Base-by-base conservation (phyloP, 2,113 vertebrate species). In the Danionella cerebrum region DNA sequence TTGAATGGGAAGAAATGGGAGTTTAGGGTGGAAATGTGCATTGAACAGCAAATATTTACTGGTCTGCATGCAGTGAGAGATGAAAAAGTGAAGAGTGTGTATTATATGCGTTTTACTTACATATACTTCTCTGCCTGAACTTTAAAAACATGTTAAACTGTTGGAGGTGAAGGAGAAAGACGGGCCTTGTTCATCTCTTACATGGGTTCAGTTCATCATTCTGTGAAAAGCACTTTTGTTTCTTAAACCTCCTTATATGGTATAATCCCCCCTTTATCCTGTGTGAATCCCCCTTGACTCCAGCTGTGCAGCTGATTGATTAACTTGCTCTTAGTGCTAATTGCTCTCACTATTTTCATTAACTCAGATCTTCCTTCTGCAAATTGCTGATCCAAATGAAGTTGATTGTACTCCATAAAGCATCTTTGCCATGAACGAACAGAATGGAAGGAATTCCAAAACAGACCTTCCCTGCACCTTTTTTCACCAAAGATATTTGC, bases 261-360 rank as follows among this genome's bases (percentile, higher is more conserved):
- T 42, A 33, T 39, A 59, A 9, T 21, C 16, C 25, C 35, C 70
- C 31, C 64, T 64, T 55, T 33, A 55, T 60, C 62, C 39, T 53
- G 73, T 78, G 64, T 72, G 62, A 62, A 72, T 59, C 48, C 70
- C 82, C 84, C 79, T 85, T 75, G 87, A 88, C 80, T 86, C 82
- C 82, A 84, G 80, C 86, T 83, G 70, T 81, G 83, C 79, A 79
- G 86, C 86, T 87, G 86, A 84, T 79, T 83, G 81, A 86, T 77
- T 73, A 71, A 55, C 12, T 35, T 38, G 39, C 58, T 52, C 38
- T 45, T 8, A 35, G 50, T 33, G 55, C 35, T 58, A 54, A 19
- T 48, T 62, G 45, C 29, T 72, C 45, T 72, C 36, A 52, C 48
- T 62, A 65, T 60, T 24, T 64, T 70, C 25, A 53, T 54, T 13